Percentiles rank a stretch among this genome's conserved stretches.
Conservation (phyloP, 2,888 invertebrate genomes). For the Gymnosoma rotundatum region DNA sequence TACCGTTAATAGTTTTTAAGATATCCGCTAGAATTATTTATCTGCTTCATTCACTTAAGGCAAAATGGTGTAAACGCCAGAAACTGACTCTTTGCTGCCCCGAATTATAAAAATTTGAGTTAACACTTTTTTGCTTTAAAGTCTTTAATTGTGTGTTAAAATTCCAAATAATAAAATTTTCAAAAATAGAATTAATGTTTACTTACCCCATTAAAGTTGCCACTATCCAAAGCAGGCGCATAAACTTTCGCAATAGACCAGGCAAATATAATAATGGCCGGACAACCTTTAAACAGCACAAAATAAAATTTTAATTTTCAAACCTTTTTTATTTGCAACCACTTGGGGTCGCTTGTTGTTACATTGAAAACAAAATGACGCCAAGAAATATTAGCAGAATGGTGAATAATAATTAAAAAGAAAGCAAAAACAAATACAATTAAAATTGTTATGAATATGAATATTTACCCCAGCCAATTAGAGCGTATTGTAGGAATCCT, state of each 20-base stretch:
- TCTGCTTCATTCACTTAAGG: no score
- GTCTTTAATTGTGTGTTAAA: no score
- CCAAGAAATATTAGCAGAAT: no score
- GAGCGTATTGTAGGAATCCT: constrained; percentile 89
- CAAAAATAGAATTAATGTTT: neutral
- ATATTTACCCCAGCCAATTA: constrained; percentile 93
- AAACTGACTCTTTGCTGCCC: no score
- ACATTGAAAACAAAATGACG: no score
- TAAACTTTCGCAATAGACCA: constrained; percentile 81
- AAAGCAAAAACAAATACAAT: constrained; percentile 25
- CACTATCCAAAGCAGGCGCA: constrained; percentile 77
- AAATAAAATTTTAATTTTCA: constrained; percentile 1
- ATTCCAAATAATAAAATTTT: no score
- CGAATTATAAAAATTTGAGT: no score
- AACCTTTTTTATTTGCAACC: constrained; percentile 8
- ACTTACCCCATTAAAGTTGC: constrained; percentile 79
- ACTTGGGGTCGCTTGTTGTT: neutral
- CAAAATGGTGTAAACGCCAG: no score
- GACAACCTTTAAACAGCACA: constrained; percentile 75
- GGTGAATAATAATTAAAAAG: neutral
- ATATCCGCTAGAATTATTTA: no score
- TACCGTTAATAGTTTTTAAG: no score
- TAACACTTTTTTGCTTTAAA: no score
- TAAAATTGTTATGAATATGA: neutral
- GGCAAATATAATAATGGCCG: constrained; percentile 78